Evolutionary conservation across 2,888 invertebrate species (phyloP).

Genomic region (Apantesis nais): DNA sequence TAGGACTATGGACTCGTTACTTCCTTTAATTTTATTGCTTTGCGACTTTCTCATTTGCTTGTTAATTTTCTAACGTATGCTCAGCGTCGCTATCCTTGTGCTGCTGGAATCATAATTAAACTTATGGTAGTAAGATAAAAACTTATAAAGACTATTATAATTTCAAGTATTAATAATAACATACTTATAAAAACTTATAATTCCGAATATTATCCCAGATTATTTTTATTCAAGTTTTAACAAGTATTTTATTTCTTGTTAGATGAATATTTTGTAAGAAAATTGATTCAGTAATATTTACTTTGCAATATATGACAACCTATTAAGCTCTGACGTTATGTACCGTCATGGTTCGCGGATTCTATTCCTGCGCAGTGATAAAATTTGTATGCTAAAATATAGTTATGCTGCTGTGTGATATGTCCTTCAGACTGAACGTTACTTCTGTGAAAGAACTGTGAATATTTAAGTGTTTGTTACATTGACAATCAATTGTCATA

Average conservation of each 20-base stretch:
- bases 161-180: too few relatives aligned
- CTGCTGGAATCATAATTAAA: not conserved
- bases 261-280: not conserved
- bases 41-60: constrained; percentile 3
- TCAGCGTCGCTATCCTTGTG: not conserved
- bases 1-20: too few relatives aligned
- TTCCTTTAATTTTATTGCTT: not conserved
- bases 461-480: not conserved
- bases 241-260: not conserved
- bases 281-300: not conserved
- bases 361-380: not conserved
- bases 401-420: not conserved
- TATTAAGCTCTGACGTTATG: not conserved
- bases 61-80: not conserved
- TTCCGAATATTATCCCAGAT: too few relatives aligned
- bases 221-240: not conserved
- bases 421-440: not conserved
- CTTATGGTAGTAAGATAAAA: too few relatives aligned
- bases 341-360: not conserved
- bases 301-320: not conserved
- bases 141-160: not conserved
- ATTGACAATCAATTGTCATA: not conserved
- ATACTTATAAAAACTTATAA: too few relatives aligned
- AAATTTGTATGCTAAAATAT: not conserved
- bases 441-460: not conserved